Percentiles rank a stretch among this genome's conserved stretches.
Evolutionary conservation across 2,888 invertebrate species (phyloP).

Genomic region (Drosophila mettleri): DNA sequence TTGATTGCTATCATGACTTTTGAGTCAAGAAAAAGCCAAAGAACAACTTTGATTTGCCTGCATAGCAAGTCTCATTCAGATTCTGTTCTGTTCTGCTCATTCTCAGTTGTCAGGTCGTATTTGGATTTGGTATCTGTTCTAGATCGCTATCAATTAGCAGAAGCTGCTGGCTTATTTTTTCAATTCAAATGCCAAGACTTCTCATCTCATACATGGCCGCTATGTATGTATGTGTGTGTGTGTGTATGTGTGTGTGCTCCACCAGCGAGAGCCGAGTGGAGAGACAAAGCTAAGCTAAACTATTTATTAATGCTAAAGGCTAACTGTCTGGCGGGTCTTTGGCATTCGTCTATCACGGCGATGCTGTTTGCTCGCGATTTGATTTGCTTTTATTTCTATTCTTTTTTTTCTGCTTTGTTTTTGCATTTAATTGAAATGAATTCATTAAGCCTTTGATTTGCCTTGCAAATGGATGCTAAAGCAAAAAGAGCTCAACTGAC

Average conservation of each 20-base stretch:
- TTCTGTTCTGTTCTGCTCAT: constrained; percentile 11
- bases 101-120: constrained; percentile 53
- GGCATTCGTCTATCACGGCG: constrained; percentile 66
- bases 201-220: constrained; percentile 26
- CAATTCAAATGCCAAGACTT: constrained; percentile 67
- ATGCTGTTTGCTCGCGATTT: constrained; percentile 33
- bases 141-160: constrained; percentile 71
- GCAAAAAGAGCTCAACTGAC: constrained; percentile 43
- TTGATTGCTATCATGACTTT: constrained; percentile 19
- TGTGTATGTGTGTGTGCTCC: constrained; percentile 37
- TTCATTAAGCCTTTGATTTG: constrained; percentile 79
- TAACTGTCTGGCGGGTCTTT: constrained; percentile 52
- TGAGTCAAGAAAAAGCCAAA: constrained; percentile 1
- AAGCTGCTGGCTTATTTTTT: constrained; percentile 45
- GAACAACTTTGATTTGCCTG: constrained; percentile 11
- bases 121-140: constrained; percentile 34
- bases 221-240: not conserved
- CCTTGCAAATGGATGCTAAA: constrained; percentile 69
- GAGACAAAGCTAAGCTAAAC: constrained; percentile 49
- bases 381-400: constrained; percentile 29
- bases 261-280: constrained; percentile 38
- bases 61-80: constrained; percentile 7
- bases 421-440: constrained; percentile 78
- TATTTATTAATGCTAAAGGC: constrained; percentile 76
- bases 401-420: constrained; percentile 24